Conservation (phyloP, 2,888 invertebrate species). For the Hemistola chrysoprasaria region DNA sequence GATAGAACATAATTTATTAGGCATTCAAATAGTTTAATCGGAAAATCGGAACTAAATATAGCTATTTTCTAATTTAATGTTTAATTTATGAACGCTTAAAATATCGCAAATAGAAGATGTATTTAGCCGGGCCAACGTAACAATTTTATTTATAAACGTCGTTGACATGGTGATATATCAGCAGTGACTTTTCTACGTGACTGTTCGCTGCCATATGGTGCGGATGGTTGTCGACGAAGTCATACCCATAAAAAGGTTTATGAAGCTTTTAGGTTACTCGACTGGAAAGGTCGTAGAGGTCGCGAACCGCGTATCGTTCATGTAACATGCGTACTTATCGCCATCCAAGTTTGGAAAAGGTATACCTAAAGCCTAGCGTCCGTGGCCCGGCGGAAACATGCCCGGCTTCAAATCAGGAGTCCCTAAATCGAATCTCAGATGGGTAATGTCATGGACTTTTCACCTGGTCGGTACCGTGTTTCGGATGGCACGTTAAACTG, state of each 20-base stretch:
- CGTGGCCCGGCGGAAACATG: too few relatives aligned
- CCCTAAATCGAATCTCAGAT: too few relatives aligned
- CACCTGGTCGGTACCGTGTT: too few relatives aligned
- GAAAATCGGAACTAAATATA: slow-evolving; percentile 1
- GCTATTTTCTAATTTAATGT: slow-evolving; percentile 8
- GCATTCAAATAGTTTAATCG: slow-evolving; percentile 6
- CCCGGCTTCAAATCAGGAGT: too few relatives aligned
- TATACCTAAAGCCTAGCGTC: too few relatives aligned
- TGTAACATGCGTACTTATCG: neutral
- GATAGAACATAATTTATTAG: slow-evolving; percentile 6
- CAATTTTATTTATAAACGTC: slow-evolving; percentile 21
- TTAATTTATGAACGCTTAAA: slow-evolving; percentile 10
- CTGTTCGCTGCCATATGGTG: slow-evolving; percentile 72
- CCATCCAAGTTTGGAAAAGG: too few relatives aligned
- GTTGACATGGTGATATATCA: slow-evolving; percentile 14
- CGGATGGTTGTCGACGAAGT: slow-evolving; percentile 57
- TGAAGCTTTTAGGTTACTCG: slow-evolving; percentile 62
- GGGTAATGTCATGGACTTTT: too few relatives aligned
- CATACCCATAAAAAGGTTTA: slow-evolving; percentile 70
- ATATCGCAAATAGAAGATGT: neutral
- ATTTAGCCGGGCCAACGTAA: neutral
- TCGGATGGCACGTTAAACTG: too few relatives aligned
- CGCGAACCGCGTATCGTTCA: slow-evolving; percentile 22
- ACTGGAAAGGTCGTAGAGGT: slow-evolving; percentile 42
- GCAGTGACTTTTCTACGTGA: slow-evolving; percentile 42